These are phyloP conservation scores for Drosophila willistoni DNA, from an alignment of 1,140 invertebrate species.

Conservation along the genomic window DNA sequence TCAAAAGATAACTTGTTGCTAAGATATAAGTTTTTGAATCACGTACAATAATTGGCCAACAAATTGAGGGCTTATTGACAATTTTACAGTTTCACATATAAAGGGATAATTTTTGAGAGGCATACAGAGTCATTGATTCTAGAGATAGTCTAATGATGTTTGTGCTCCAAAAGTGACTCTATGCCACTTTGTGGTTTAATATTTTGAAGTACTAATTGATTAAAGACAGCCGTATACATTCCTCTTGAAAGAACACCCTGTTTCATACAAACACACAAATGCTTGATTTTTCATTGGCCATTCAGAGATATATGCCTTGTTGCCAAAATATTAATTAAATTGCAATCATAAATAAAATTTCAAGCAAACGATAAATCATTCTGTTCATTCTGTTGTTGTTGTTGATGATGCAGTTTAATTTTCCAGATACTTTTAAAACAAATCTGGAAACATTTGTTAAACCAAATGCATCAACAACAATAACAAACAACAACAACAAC, in stretches of 20 bases:
- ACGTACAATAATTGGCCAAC: slow-evolving; percentile 43
- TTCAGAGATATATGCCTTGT: slow-evolving; percentile 66
- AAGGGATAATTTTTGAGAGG: slow-evolving; percentile 11
- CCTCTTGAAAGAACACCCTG: slow-evolving; percentile 31
- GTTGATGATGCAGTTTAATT: slow-evolving; percentile 30
- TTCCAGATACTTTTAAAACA: slow-evolving; percentile 14
- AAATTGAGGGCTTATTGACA: slow-evolving; percentile 49
- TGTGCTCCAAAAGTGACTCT: too few relatives aligned
- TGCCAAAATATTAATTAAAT: slow-evolving; percentile 73
- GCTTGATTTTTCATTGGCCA: slow-evolving; percentile 34
- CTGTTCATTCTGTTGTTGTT: slow-evolving; percentile 42
- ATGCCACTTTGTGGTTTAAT: too few relatives aligned
- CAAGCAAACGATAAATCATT: slow-evolving; percentile 72
- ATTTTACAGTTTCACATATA: slow-evolving; percentile 46
- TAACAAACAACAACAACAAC: slow-evolving; percentile 28
- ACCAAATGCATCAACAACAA: slow-evolving; percentile 12
- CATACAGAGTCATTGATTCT: slow-evolving; percentile 12
- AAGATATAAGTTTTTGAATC: slow-evolving; percentile 55
- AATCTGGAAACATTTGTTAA: slow-evolving; percentile 28
- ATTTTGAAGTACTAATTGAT: too few relatives aligned
- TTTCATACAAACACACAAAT: slow-evolving; percentile 30
- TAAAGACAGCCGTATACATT: too few relatives aligned
- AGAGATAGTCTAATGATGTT: too few relatives aligned
- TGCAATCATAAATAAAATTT: slow-evolving; percentile 73
- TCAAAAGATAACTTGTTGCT: slow-evolving; percentile 40